A percentile compares a stretch with the other conserved stretches of the same genome.
phyloP scores from a whole-genome alignment of 2,888 invertebrate genomes.

The Ceratothoa steindachneri region DNA sequence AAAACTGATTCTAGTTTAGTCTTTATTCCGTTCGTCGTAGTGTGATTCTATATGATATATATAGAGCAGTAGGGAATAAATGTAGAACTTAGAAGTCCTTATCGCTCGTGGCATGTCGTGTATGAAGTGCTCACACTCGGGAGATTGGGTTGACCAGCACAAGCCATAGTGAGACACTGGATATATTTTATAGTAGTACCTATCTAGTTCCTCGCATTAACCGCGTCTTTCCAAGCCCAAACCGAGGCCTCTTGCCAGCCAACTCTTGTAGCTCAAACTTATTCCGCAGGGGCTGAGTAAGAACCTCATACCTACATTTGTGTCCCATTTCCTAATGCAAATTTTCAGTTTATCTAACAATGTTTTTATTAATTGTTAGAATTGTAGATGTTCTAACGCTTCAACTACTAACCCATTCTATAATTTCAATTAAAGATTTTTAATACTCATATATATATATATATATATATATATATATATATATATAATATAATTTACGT shows the following conservation, averaged over 20 bases:
- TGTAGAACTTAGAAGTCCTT: constrained; percentile 18
- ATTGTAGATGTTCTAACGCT: too few relatives aligned
- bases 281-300: not conserved
- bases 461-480: too few relatives aligned
- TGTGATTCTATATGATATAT: not conserved
- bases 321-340: not conserved
- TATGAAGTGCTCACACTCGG: constrained; percentile 40
- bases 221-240: not conserved
- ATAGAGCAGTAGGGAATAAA: not conserved
- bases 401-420: too few relatives aligned
- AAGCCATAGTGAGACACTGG: constrained; percentile 2
- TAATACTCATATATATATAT: too few relatives aligned
- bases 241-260: constrained; percentile 6
- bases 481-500: too few relatives aligned
- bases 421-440: too few relatives aligned
- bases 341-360: not conserved
- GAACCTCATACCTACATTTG: not conserved
- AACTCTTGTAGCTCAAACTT: not conserved
- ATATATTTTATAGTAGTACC: not conserved
- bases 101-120: constrained; percentile 27
- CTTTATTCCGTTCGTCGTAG: not conserved
- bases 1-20: not conserved
- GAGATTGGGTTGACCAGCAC: constrained; percentile 33
- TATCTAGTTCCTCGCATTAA: not conserved
- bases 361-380: not conserved